phyloP scores from a whole-genome alignment of 2,797 vertebrate species.

The Simalia tracyae region DNA sequence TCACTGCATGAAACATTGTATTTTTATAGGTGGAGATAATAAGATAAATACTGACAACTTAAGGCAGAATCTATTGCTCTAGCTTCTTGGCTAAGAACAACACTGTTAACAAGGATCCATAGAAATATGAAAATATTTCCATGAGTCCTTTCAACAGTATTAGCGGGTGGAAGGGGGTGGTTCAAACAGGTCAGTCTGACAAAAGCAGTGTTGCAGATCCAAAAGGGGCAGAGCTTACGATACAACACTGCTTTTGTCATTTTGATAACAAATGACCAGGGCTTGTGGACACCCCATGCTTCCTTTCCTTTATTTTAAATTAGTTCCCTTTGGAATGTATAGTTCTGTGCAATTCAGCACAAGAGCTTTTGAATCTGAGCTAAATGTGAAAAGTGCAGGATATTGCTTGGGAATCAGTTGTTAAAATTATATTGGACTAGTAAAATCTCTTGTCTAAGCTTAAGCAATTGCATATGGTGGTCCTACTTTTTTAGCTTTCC shows the following conservation, averaged over 20 bases:
- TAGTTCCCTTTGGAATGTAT: not conserved
- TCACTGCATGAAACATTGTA: not conserved
- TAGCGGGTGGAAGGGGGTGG: not conserved
- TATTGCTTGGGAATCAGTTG: not conserved
- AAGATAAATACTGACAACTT: constrained; percentile 19
- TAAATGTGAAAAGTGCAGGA: not conserved
- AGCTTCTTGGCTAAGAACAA: not conserved
- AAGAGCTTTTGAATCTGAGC: not conserved
- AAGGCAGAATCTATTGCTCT: not conserved
- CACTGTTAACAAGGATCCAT: not conserved
- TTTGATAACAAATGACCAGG: not conserved
- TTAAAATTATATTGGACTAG: not conserved
- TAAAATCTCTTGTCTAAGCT: not conserved
- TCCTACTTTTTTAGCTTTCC: not conserved
- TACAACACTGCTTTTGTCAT: not conserved
- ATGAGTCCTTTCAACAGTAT: not conserved
- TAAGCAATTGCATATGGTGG: not conserved
- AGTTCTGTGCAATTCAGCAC: not conserved
- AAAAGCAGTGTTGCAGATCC: not conserved
- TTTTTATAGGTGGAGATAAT: constrained; percentile 28
- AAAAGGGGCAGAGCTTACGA: not conserved
- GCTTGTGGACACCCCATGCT: not conserved
- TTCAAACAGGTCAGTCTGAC: not conserved
- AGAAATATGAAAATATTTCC: not conserved
- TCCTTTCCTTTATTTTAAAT: not conserved